Evolutionary conservation across 2,797 vertebrate species (phyloP).

Genomic region (Lithobates pipiens): DNA sequence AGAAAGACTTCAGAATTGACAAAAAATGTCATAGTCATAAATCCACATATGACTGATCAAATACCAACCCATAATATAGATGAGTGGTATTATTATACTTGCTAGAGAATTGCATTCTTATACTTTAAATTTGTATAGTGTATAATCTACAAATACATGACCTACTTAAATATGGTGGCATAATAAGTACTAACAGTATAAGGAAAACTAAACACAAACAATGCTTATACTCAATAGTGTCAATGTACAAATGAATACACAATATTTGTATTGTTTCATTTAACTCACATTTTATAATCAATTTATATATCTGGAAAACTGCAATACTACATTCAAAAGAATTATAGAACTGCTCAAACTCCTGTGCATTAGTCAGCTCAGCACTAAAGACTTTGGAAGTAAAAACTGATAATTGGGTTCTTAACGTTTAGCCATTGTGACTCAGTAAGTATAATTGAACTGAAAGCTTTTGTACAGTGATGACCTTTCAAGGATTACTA

Average conservation of each 20-base stretch:
- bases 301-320: conserved; percentile 1
- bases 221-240: no score
- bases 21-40: no score
- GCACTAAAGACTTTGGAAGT: conserved; percentile 18
- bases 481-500: conserved; percentile 34
- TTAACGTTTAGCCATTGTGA: neutral
- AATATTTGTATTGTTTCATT: neutral
- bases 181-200: no score
- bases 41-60: no score
- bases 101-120: no score
- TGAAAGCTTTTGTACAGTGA: conserved; percentile 27
- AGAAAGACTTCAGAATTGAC: no score
- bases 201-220: no score
- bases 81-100: no score
- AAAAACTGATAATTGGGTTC: conserved; percentile 30
- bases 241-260: neutral
- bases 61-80: no score
- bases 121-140: no score
- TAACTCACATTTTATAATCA: neutral
- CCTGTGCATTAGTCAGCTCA: conserved; percentile 42
- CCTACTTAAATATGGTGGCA: no score
- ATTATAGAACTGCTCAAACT: conserved; percentile 30
- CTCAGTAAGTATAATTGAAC: conserved; percentile 8
- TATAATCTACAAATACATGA: no score
- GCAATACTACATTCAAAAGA: neutral